Evolutionary conservation across 2,797 vertebrate genomes (phyloP), one percentile per base, ranked within the genome.

Genomic region (Protonibea diacanthus): DNA sequence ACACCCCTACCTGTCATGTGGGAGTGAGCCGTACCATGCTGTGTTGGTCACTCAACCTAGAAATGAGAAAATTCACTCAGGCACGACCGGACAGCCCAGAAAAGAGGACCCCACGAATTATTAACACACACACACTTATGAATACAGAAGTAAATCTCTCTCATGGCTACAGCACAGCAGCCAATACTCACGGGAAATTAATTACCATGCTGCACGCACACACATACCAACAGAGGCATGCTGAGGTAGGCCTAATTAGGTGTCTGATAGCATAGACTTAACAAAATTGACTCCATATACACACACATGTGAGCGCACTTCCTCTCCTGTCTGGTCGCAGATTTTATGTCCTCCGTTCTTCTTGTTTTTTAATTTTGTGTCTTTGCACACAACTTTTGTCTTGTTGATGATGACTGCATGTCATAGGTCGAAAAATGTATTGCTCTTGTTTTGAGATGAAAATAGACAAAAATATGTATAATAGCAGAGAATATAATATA

Each of bases 1-100:
- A 69, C 60, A 20, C 10, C 62, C 51, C 78, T 63, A 79, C 62
- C 59, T 80, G 76, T 83, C 74, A 76, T 58, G 51, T 67, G 27
- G 66, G 75, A 85, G 68, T 78, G 61, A 85, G 78, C 52, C 14
- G 2, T 66, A 74, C 57, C 63, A 44, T 53, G 71, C 52, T 76
- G 86, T 70, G 71, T 78, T 68, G 70, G 70, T 74, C 82, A 78
- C 78, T 92, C 84, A 86, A 78, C 82, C 86, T 89, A 73, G 74
- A 93, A 93, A 93, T 94, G 82, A 93, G 85, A 91, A 92, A 90
- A 93, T 83, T 60, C 89, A 89, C 78, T 92, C 87, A 82, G 81
- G 90, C 91, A 81, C 47, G 72, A 90, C 88, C 7, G 70, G 81
- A 74, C 85, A 81, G 81, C 78, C 65, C 81, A 78, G 82, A 74